Conservation (phyloP, 2,888 invertebrate species). For the Andrena flavipes region DNA sequence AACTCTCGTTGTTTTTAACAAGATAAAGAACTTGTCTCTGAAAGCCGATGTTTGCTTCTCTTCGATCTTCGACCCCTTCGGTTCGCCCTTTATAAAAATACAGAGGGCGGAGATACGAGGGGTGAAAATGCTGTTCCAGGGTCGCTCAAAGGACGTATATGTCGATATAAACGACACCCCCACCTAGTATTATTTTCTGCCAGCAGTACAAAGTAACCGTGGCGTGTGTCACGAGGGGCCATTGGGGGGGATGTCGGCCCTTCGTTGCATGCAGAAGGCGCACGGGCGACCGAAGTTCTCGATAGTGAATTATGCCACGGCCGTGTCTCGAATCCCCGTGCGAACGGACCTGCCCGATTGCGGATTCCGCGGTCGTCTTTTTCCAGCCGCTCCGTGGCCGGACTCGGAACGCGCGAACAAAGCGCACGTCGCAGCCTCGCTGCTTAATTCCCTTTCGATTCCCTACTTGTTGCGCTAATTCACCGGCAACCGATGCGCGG, state of each 20-base stretch:
- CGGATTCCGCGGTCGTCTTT: constrained; percentile 36
- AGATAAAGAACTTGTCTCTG: too few species aligned
- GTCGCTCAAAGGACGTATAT: constrained; percentile 27
- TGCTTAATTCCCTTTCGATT: constrained; percentile 55
- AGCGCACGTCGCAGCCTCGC: constrained; percentile 23
- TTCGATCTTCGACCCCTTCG: not conserved
- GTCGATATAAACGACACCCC: constrained; percentile 70
- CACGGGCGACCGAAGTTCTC: constrained; percentile 33
- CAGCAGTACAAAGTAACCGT: constrained; percentile 54
- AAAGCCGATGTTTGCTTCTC: not conserved
- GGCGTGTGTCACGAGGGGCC: constrained; percentile 2
- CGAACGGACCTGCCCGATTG: constrained; percentile 12
- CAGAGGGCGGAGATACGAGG: not conserved
- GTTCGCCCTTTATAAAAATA: not conserved
- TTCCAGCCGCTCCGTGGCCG: constrained; percentile 26
- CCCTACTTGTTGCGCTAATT: constrained; percentile 55
- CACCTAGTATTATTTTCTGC: constrained; percentile 68
- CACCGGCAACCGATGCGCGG: constrained; percentile 17
- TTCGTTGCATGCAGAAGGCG: constrained; percentile 19
- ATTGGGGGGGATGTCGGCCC: not conserved
- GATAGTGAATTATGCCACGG: constrained; percentile 64
- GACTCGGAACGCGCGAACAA: constrained; percentile 40
- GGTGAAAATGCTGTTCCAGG: not conserved
- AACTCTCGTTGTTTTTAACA: too few species aligned
- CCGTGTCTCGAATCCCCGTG: constrained; percentile 62